These are phyloP conservation scores for Burhinus bistriatus DNA, from an alignment of 2,113 vertebrate genomes.

Conservation along the genomic window DNA sequence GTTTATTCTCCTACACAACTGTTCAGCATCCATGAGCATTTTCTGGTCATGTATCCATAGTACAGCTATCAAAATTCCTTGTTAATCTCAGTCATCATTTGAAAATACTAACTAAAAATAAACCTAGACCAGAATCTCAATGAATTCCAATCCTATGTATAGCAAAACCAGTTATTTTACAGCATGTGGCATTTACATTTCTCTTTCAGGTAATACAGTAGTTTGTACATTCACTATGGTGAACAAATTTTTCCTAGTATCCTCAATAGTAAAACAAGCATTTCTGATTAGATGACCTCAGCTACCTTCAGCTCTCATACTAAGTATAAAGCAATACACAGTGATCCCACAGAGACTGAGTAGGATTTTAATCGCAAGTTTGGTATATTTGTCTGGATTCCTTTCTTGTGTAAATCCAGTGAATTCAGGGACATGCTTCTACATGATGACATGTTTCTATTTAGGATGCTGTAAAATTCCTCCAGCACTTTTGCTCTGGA, in stretches of 20 bases:
- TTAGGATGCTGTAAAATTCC: conserved; percentile 35
- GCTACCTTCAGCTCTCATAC: neutral
- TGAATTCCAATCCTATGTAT: neutral
- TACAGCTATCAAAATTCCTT: neutral
- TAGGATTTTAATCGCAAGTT: neutral
- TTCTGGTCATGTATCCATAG: neutral
- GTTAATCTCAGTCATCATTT: neutral
- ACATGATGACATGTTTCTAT: neutral
- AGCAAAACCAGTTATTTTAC: neutral
- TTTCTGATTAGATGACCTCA: neutral
- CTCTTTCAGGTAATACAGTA: conserved; percentile 12
- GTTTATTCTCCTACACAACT: neutral
- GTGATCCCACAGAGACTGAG: neutral
- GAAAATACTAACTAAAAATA: neutral
- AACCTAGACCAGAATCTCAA: neutral
- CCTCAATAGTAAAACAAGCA: neutral
- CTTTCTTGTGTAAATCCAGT: neutral
- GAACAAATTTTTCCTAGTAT: neutral
- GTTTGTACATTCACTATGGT: neutral
- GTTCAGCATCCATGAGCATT: neutral
- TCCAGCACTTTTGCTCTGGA: conserved; percentile 23
- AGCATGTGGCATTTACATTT: neutral
- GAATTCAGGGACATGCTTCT: neutral
- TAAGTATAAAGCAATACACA: neutral
- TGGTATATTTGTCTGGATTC: neutral